Conservation (phyloP, 2,113 vertebrate genomes). For the Carollia perspicillata region DNA sequence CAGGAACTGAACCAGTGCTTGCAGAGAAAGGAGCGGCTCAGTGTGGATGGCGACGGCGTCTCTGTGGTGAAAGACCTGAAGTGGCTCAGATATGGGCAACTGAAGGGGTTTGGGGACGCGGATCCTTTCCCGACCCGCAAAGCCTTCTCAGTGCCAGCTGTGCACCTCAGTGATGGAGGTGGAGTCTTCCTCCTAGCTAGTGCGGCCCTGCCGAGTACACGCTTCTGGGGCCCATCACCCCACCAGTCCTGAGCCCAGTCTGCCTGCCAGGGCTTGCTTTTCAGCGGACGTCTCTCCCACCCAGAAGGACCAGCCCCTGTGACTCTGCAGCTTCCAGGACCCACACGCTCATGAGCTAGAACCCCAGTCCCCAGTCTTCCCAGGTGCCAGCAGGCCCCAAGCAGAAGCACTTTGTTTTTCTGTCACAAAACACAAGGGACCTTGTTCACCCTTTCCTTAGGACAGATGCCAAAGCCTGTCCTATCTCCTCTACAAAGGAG, state of each 20-base stretch:
- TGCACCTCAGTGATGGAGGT: not conserved
- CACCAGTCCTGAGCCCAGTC: not conserved
- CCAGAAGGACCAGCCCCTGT: not conserved
- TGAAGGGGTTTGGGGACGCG: too few relatives aligned
- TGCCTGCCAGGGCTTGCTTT: not conserved
- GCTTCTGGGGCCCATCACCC: not conserved
- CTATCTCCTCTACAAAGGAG: not conserved
- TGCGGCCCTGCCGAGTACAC: accelerated
- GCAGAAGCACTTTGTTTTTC: not conserved
- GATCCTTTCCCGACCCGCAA: not conserved
- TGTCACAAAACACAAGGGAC: not conserved
- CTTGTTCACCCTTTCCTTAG: not conserved
- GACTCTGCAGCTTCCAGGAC: not conserved
- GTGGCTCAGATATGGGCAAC: too few relatives aligned
- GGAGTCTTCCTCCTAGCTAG: too few relatives aligned
- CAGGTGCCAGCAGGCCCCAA: not conserved
- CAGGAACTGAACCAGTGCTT: too few relatives aligned
- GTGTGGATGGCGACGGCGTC: accelerated
- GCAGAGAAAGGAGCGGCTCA: not conserved
- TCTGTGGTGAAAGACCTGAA: not conserved
- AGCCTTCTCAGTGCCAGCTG: not conserved
- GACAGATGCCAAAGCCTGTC: accelerated
- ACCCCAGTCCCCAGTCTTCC: accelerated
- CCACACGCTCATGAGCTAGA: not conserved
- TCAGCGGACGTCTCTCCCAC: too few relatives aligned